These are phyloP conservation scores for Leptopilina boulardi DNA, from an alignment of 1,140 invertebrate genomes.

Conservation along the genomic window DNA sequence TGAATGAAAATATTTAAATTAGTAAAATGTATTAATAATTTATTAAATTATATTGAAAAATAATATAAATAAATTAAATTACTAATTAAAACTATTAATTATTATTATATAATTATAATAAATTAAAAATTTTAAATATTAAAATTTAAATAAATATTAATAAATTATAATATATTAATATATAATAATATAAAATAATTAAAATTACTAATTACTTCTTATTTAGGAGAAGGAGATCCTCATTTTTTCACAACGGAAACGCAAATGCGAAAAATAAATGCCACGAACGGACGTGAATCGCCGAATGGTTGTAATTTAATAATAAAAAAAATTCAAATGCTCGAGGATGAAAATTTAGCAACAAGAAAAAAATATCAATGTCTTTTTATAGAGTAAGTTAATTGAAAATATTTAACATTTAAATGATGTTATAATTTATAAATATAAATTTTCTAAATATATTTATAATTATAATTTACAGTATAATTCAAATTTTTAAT, in stretches of 20 bases:
- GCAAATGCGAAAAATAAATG: constrained; percentile 43
- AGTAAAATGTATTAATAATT: too few relatives aligned
- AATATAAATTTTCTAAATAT: neutral
- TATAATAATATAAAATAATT: neutral
- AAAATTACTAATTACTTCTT: neutral
- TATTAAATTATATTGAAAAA: too few relatives aligned
- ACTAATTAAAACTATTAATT: too few relatives aligned
- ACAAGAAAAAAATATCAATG: constrained; percentile 53
- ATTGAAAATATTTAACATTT: neutral
- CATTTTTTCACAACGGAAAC: constrained; percentile 39
- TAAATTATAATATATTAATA: too few relatives aligned
- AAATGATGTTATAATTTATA: too few relatives aligned
- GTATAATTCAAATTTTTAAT: too few relatives aligned
- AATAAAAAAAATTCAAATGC: constrained; percentile 22
- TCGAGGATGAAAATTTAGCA: constrained; percentile 57
- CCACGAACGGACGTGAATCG: constrained; percentile 35
- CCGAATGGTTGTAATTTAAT: constrained; percentile 8
- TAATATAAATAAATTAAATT: too few relatives aligned
- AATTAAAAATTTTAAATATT: too few relatives aligned
- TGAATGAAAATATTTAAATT: too few relatives aligned
- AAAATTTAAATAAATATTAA: too few relatives aligned
- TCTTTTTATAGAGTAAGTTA: constrained; percentile 22
- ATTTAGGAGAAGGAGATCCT: constrained; percentile 48
- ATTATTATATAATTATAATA: too few relatives aligned
- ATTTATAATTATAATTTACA: neutral